Evolutionary conservation across 2,113 vertebrate species (phyloP), one percentile per base, ranked within the genome.

Genomic region (Sula dactylatra): DNA sequence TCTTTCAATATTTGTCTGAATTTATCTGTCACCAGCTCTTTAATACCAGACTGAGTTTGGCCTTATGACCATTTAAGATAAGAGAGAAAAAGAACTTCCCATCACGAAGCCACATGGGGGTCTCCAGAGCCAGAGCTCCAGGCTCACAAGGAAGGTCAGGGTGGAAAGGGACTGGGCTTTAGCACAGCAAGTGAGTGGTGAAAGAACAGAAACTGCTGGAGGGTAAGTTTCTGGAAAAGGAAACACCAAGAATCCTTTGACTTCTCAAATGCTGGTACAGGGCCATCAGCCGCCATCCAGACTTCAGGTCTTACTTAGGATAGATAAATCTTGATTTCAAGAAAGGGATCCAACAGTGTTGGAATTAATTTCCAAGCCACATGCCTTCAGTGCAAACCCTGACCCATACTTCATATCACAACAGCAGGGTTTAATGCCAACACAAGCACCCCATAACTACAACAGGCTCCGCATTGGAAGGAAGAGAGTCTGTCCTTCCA

Each of bases 61-160:
- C 22, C 47, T 84, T 29, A 26, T 26, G 18, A 58, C 36, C 54
- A 20, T 61, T 77, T 61, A 26, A 64, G 81, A n/a, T 27, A 83
- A 45, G 32, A 76, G 10, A 92, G 74, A 59, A 38, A 59, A 86
- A 61, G 42, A 50, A 29, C 27, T 72, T 70, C 18, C 22, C 3
- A 0, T 47, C 12, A 2, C 2, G 20, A 29, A 40, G 66, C 17
- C 26, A 32, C 19, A 0, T 5, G 15, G 16, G 29, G 16, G 9
- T 86, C 47, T 81, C 31, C 67, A 56, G 56, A 65, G 72, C 66
- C 15, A 13, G 4, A 29, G 61, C 80, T 72, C 67, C 86, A 42
- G 71, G 59, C 77, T 74, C 38, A n/a, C 1, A 7, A 24, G 69
- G 62, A 74, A 82, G 31, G 61, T 64, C 47, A 24, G 49, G 22